Conservation (phyloP, 2,888 invertebrate species). For the Apodemia zela region DNA sequence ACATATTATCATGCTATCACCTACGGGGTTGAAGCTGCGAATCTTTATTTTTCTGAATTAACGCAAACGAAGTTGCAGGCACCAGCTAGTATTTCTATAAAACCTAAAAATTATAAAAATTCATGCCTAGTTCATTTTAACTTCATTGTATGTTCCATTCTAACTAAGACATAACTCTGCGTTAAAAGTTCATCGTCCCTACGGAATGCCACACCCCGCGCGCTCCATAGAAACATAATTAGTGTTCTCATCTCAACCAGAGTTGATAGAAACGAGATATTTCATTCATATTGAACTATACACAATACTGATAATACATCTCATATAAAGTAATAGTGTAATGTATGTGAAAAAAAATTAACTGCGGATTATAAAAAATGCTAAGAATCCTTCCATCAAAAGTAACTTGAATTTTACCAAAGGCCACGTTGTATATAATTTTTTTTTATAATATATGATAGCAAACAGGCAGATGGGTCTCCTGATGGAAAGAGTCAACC, state of each 20-base stretch:
- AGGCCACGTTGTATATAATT: background rate
- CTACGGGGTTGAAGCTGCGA: no score
- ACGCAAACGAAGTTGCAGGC: no score
- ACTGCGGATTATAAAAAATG: background rate
- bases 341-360: constrained; percentile 28
- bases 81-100: no score
- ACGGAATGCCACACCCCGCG: constrained; percentile 67
- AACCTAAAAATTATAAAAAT: no score
- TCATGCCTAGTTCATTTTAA: no score
- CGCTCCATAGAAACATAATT: constrained; percentile 73
- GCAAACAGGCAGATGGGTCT: no score
- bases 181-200: constrained; percentile 51
- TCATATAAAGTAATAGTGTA: constrained; percentile 29
- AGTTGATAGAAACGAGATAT: constrained; percentile 45
- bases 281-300: constrained; percentile 47
- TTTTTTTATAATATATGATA: no score
- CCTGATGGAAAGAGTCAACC: no score
- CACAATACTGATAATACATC: constrained; percentile 24
- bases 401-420: background rate
- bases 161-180: constrained; percentile 40
- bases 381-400: background rate
- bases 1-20: no score
- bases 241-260: constrained; percentile 64
- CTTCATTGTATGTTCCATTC: constrained; percentile 20
- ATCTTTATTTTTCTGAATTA: no score